These are phyloP conservation scores for Caenorhabditis japonica DNA, from an alignment of 2,888 invertebrate genomes.

Conservation along the genomic window DNA sequence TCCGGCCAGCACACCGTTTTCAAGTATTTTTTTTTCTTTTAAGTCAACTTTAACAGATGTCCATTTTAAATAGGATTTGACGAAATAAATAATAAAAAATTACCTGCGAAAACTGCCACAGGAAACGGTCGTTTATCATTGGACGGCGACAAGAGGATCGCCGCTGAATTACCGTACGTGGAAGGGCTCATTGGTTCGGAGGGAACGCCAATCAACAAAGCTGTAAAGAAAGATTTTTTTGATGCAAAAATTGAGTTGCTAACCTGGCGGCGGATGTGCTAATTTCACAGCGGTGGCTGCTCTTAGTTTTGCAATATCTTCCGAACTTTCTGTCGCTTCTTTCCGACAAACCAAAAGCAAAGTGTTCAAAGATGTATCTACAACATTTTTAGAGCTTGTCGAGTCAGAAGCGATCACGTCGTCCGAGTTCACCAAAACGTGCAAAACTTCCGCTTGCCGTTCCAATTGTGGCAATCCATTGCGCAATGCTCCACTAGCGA, in stretches of 20 bases:
- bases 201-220: conserved; percentile 72
- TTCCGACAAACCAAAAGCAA: conserved; percentile 60
- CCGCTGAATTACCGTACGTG: conserved; percentile 50
- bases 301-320: conserved; percentile 47
- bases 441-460: conserved; percentile 65
- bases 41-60: too few species aligned
- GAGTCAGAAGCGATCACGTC: conserved; percentile 54
- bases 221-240: conserved; percentile 40
- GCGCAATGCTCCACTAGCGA: conserved; percentile 62
- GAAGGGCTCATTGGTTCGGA: conserved; percentile 66
- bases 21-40: neutral
- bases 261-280: conserved; percentile 72
- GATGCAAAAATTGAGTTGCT: neutral
- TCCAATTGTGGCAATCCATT: conserved; percentile 66
- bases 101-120: conserved; percentile 69
- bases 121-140: conserved; percentile 71
- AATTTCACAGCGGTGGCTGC: conserved; percentile 66
- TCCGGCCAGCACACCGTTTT: conserved; percentile 1
- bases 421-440: conserved; percentile 66
- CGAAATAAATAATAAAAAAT: conserved; percentile 15
- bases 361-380: conserved; percentile 65
- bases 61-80: too few species aligned
- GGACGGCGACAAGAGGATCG: conserved; percentile 61
- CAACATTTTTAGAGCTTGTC: conserved; percentile 35
- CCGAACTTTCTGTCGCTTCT: conserved; percentile 15